phyloP scores from a whole-genome alignment of 2,113 vertebrate species.

The Seriola quinqueradiata region DNA sequence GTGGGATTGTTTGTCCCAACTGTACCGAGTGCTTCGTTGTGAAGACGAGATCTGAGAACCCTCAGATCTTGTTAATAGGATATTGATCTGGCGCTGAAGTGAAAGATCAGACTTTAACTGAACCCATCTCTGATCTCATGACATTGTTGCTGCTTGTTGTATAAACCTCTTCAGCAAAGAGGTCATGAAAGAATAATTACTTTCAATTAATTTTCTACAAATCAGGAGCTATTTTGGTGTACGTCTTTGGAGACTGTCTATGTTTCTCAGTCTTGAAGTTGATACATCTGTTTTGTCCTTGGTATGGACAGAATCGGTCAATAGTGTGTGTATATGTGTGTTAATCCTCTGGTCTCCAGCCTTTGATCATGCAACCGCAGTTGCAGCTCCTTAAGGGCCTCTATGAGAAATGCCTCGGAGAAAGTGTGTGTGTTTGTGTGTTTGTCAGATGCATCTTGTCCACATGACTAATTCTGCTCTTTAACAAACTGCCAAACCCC shows the following conservation, averaged over 20 bases:
- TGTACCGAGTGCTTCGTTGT: background rate
- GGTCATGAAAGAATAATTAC: background rate
- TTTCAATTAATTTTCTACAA: slow-evolving; percentile 6
- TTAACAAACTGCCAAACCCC: slow-evolving; percentile 25
- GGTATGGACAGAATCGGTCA: slow-evolving; percentile 29
- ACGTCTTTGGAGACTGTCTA: background rate
- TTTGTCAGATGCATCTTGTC: slow-evolving; percentile 26
- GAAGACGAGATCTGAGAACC: background rate
- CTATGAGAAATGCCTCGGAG: slow-evolving; percentile 31
- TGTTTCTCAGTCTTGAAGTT: background rate
- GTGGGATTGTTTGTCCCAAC: background rate
- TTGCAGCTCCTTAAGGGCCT: slow-evolving; percentile 25
- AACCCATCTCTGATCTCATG: slow-evolving; percentile 8
- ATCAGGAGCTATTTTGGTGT: background rate
- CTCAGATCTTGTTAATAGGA: slow-evolving; percentile 19
- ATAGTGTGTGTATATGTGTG: slow-evolving; percentile 15
- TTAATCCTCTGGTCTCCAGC: slow-evolving; percentile 52
- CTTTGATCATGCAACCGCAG: slow-evolving; percentile 50
- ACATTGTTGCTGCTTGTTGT: background rate
- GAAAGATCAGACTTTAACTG: slow-evolving; percentile 12
- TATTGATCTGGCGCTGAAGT: slow-evolving; percentile 41
- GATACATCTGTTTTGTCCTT: slow-evolving; percentile 56
- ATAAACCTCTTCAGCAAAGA: background rate
- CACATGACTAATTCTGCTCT: slow-evolving; percentile 35
- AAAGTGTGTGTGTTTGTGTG: slow-evolving; percentile 9